Conservation (phyloP, 1,140 invertebrate genomes). For the Drosophila sturtevanti region DNA sequence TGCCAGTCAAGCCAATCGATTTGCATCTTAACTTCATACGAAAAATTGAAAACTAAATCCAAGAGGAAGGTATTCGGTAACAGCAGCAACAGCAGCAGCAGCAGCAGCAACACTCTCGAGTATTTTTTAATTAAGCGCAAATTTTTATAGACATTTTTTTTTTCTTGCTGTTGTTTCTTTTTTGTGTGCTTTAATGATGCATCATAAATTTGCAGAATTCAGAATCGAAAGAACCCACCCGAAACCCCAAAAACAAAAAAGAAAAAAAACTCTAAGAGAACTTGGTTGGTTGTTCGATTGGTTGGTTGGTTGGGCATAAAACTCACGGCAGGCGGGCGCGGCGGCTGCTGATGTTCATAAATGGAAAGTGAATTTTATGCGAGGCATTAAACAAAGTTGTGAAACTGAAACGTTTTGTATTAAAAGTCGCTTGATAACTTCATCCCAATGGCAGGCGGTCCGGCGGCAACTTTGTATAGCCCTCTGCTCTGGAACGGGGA, state of each 20-base stretch:
- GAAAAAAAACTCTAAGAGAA: background rate
- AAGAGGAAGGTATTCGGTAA: conserved; percentile 28
- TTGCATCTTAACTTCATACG: conserved; percentile 47
- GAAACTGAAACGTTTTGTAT: conserved; percentile 60
- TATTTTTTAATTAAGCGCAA: conserved; percentile 67
- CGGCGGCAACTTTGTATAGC: conserved; percentile 60
- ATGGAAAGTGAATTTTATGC: conserved; percentile 76
- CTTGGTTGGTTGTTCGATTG: background rate
- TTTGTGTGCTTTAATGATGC: conserved; percentile 55
- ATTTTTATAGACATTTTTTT: conserved; percentile 56
- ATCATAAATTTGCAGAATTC: conserved; percentile 56
- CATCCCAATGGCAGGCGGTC: conserved; percentile 45
- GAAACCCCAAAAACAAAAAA: too few species aligned
- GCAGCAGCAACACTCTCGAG: background rate
- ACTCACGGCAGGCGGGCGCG: conserved; percentile 52
- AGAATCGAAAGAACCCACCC: conserved; percentile 20
- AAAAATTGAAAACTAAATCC: conserved; percentile 54
- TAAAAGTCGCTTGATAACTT: conserved; percentile 60
- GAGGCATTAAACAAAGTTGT: conserved; percentile 69
- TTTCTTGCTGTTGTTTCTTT: background rate
- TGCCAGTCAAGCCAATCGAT: conserved; percentile 36
- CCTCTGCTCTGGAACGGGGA: background rate
- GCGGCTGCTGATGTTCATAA: conserved; percentile 27
- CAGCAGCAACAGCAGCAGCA: conserved; percentile 6
- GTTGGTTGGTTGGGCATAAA: conserved; percentile 40